phyloP scores from a whole-genome alignment of 2,113 vertebrate genomes.

The human (Homo sapiens) region DNA sequence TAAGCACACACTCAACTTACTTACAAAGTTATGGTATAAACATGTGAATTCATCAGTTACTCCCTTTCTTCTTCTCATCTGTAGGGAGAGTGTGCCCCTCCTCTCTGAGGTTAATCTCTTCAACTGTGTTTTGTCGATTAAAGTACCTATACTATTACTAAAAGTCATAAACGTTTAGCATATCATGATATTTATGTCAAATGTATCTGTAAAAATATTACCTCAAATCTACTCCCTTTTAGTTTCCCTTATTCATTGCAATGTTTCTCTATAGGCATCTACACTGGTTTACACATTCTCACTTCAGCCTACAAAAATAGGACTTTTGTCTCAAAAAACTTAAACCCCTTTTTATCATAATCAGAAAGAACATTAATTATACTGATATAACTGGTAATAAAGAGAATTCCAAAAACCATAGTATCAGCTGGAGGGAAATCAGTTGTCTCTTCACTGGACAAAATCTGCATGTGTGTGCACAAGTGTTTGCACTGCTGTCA shows the following conservation, averaged over 20 bases:
- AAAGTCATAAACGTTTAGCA: neutral
- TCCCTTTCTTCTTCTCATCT: neutral
- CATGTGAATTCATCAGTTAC: neutral
- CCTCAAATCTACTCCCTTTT: neutral
- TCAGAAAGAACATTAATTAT: neutral
- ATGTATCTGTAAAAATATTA: neutral
- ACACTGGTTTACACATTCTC: neutral
- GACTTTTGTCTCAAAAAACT: neutral
- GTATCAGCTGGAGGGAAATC: neutral
- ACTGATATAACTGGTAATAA: neutral
- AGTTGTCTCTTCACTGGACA: neutral
- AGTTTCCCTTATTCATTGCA: neutral
- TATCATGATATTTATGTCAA: neutral
- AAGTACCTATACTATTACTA: neutral
- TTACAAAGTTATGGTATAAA: neutral
- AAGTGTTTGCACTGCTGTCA: neutral
- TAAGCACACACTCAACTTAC: too few relatives aligned
- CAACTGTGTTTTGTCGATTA: neutral
- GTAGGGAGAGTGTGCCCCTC: neutral
- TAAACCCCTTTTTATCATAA: neutral
- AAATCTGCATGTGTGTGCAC: neutral
- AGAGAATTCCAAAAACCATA: neutral
- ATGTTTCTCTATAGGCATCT: neutral
- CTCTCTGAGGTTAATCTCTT: neutral
- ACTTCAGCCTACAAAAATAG: neutral